These are phyloP conservation scores for Stigmatopora argus DNA, from an alignment of 2,113 vertebrate species.

Conservation along the genomic window DNA sequence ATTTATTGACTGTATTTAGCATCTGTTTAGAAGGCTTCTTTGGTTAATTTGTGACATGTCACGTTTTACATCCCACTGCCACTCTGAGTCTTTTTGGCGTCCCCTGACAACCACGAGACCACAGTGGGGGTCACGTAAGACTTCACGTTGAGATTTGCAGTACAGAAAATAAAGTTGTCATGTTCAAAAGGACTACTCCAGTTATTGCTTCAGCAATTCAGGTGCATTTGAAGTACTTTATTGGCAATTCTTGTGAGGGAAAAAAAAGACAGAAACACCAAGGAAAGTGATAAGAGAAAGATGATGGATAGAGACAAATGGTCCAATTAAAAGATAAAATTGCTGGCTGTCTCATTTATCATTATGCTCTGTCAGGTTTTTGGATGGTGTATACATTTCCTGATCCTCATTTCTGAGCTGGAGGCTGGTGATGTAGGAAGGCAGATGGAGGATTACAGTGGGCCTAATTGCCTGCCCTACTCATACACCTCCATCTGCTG, in stretches of 20 bases:
- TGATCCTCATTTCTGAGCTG: slow-evolving; percentile 37
- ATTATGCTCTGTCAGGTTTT: slow-evolving; percentile 48
- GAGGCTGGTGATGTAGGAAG: slow-evolving; percentile 32
- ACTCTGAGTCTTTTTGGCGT: slow-evolving; percentile 27
- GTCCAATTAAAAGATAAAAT: slow-evolving; percentile 35
- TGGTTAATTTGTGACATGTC: slow-evolving; percentile 12
- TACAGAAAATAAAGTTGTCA: slow-evolving; percentile 15
- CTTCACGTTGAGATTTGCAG: slow-evolving; percentile 24
- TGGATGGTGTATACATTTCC: slow-evolving; percentile 23
- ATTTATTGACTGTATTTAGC: no score
- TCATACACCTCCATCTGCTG: slow-evolving; percentile 55
- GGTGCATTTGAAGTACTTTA: background rate
- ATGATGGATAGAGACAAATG: slow-evolving; percentile 12
- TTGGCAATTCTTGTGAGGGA: slow-evolving; percentile 6
- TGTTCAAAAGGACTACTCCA: background rate
- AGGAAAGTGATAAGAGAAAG: slow-evolving; percentile 7
- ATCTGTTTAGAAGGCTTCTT: background rate
- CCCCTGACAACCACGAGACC: slow-evolving; percentile 12
- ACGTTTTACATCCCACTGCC: slow-evolving; percentile 26
- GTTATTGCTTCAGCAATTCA: background rate
- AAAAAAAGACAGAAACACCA: slow-evolving; percentile 4
- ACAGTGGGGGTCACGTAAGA: slow-evolving; percentile 8
- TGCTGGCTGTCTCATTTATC: slow-evolving; percentile 42
- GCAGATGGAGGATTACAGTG: slow-evolving; percentile 68
- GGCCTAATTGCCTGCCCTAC: slow-evolving; percentile 64